These are phyloP conservation scores for Aphidius gifuensis DNA, from an alignment of 1,140 invertebrate genomes.

Conservation along the genomic window DNA sequence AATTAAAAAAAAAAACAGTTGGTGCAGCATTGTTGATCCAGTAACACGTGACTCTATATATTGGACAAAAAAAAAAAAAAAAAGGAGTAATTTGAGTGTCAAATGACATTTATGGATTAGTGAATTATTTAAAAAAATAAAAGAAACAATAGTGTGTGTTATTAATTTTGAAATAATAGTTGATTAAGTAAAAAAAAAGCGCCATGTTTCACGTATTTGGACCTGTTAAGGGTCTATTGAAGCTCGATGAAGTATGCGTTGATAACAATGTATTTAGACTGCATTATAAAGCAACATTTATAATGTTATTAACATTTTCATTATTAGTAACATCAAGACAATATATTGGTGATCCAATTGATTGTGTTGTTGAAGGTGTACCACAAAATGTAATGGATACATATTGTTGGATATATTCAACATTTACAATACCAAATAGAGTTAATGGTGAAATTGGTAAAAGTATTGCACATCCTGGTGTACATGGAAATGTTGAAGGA, in stretches of 20 bases:
- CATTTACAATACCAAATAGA: slow-evolving; percentile 81
- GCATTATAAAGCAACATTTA: slow-evolving; percentile 91
- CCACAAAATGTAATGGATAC: slow-evolving; percentile 86
- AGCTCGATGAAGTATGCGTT: slow-evolving; percentile 87
- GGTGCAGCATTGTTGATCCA: no score
- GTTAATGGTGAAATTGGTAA: slow-evolving; percentile 66
- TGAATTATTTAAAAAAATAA: slow-evolving; percentile 26
- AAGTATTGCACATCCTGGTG: slow-evolving; percentile 72
- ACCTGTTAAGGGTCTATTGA: slow-evolving; percentile 85
- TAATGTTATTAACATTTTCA: slow-evolving; percentile 88
- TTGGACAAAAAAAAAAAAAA: no score
- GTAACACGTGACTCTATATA: no score
- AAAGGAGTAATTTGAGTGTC: no score
- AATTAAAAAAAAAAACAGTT: no score
- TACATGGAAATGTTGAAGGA: slow-evolving; percentile 68
- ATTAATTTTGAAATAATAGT: not conserved
- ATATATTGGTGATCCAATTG: slow-evolving; percentile 92
- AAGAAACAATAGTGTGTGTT: slow-evolving; percentile 18
- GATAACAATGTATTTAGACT: slow-evolving; percentile 93
- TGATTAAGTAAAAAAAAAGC: slow-evolving; percentile 18
- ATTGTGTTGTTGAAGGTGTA: slow-evolving; percentile 89
- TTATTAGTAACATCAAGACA: slow-evolving; percentile 89
- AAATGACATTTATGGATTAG: slow-evolving; percentile 11
- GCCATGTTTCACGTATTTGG: slow-evolving; percentile 91
- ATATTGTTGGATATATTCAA: slow-evolving; percentile 95